Base-by-base conservation (phyloP, 2,797 vertebrate genomes). In the Acipenser oxyrinchus region DNA sequence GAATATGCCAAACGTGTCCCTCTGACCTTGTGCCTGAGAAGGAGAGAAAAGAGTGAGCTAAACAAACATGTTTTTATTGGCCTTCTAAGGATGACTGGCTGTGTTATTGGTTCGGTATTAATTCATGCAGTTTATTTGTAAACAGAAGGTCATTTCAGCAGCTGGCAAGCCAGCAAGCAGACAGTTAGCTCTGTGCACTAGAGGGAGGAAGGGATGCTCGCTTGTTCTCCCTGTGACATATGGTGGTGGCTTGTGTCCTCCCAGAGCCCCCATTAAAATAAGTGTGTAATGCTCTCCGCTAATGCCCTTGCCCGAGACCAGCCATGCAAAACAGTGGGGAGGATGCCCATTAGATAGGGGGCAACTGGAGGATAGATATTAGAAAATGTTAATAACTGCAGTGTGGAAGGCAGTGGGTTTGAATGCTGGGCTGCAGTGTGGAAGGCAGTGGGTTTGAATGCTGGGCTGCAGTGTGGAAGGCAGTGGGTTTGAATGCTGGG, bases 101-200 rank as follows among this genome's bases (percentile, higher is more conserved):
- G 68, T 67, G 68, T 67, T 70, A 74, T 65, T 74, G 66, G 71
- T 80, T 78, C 37, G 0, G 8, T 79, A 79, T 81, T 78, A 81
- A 85, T 84, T 77, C 61, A 79, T 79, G 80, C 75, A 71, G 77
- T 82, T 82, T 81, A 76, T 81, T 80, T 76, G 59, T 57, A 72
- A 75, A 73, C 69, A 49, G 66, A 70, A 69, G 70, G 62, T 75
- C 75, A 73, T 69, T 65, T 51, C 68, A 23, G 48, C 67, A 60
- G 62, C 58, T 37, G 37, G 37, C 37, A 37, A 37, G 37, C 37
- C 37, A 37, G 37, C 37, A 37, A 37, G 37, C 37, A 37, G 37
- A 37, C 37, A 37, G 37, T 37, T 37, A 37, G 37, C 37, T 37
- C 37, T 37, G 37, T 37, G 37, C 37, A 37, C 37, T 37, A 7